Conservation (phyloP, 2,888 invertebrate genomes). For the Apamea anceps region DNA sequence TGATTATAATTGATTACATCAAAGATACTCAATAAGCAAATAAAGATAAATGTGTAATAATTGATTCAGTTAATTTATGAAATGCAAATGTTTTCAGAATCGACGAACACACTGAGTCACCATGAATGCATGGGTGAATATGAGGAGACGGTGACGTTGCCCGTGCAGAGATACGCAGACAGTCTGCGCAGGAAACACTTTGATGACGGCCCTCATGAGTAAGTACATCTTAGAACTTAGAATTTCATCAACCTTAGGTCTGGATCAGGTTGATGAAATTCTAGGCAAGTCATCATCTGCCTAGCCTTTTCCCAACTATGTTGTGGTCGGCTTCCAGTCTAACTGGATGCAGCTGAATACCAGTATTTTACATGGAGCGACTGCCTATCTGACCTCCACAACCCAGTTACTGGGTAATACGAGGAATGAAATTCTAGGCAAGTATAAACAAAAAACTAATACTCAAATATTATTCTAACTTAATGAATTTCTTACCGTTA, state of each 20-base stretch:
- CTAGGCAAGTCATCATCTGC: too few species aligned
- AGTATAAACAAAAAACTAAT: background rate
- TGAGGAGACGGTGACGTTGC: conserved; percentile 89
- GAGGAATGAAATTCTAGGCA: too few species aligned
- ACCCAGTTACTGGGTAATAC: too few species aligned
- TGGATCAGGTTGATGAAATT: background rate
- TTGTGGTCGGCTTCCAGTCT: too few species aligned
- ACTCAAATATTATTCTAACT: background rate
- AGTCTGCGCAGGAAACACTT: conserved; percentile 88
- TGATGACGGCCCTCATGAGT: conserved; percentile 81
- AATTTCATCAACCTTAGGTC: background rate
- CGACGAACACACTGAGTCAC: conserved; percentile 79
- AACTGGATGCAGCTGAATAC: too few species aligned
- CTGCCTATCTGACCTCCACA: too few species aligned
- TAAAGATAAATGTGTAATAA: conserved; percentile 26
- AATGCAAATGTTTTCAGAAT: conserved; percentile 70
- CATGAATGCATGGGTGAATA: conserved; percentile 91
- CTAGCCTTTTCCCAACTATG: too few species aligned
- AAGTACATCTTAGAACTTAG: conserved; percentile 55
- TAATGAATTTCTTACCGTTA: background rate
- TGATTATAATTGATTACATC: conserved; percentile 27
- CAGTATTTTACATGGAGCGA: too few species aligned
- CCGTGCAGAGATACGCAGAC: conserved; percentile 90
- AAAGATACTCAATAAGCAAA: conserved; percentile 8
- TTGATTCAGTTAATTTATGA: background rate